phyloP scores from a whole-genome alignment of 1,140 invertebrate genomes.

The Drosophila littoralis region DNA sequence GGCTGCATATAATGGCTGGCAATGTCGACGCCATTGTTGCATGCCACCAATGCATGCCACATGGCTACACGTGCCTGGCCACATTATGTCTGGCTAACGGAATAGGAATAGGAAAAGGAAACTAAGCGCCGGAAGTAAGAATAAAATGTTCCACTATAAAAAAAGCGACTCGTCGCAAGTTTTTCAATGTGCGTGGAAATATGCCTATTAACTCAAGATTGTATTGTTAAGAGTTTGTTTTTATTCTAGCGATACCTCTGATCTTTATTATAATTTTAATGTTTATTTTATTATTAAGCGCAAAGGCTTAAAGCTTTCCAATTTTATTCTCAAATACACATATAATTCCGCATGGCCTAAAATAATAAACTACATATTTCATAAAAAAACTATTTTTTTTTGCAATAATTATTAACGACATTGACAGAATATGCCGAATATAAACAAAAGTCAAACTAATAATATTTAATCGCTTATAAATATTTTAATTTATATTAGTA shows the following conservation, averaged over 20 bases:
- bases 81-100: slow-evolving; percentile 6
- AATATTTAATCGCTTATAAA: too few species aligned
- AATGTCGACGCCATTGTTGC: slow-evolving; percentile 28
- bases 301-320: too few species aligned
- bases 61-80: slow-evolving; percentile 13
- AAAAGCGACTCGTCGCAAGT: not conserved
- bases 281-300: not conserved
- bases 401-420: too few species aligned
- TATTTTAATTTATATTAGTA: too few species aligned
- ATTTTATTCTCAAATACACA: too few species aligned
- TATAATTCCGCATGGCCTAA: too few species aligned
- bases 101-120: slow-evolving; percentile 29
- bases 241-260: not conserved
- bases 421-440: too few species aligned
- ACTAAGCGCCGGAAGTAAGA: slow-evolving; percentile 16
- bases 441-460: too few species aligned
- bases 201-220: slow-evolving; percentile 7
- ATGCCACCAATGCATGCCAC: slow-evolving; percentile 22
- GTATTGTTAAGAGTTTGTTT: not conserved
- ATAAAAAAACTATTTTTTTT: too few species aligned
- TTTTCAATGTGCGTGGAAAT: not conserved
- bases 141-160: slow-evolving; percentile 22
- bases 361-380: too few species aligned
- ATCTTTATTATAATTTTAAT: not conserved
- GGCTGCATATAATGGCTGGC: slow-evolving; percentile 9